Evolutionary conservation across 2,888 invertebrate species (phyloP), one percentile per base, ranked within the genome.

Genomic region (Caenorhabditis japonica): DNA sequence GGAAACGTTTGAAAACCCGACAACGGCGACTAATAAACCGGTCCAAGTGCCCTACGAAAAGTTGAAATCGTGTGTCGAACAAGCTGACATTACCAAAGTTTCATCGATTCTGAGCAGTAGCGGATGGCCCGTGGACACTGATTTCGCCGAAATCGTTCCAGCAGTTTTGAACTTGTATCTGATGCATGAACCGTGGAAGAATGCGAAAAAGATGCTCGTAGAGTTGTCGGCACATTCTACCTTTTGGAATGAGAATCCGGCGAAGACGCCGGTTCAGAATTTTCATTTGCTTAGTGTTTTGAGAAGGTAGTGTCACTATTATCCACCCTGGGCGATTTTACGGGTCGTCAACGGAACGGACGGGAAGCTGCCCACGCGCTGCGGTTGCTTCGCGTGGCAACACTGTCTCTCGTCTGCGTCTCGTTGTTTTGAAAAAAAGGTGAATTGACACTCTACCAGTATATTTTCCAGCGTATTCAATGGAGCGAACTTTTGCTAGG

Each of bases 51-150:
- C 55, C 2, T 74, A 68, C 44, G 76, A 69, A 5, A 68, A 69
- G 19, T 61, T 80, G 25, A 73, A 79, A 41, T 46, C 49, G 10
- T 68, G 69, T 21, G 69, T 82, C 10, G 74, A 62, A 8, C 66
- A 74, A 30, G 62, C 62, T 17, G 82, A 84, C 41, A 70, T 75
- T n/a, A 44, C 75, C 4, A 80, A 74, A 62, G 71, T 77, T 8
- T 55, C 70, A 1, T 64, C 70, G 4, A 64, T 72, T 30, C 33
- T 84, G 25, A 41, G 56, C 15, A 59, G 36, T 36, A 44, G 39
- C 21, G 82, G 82, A 10, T 83, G 81, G 74, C 84, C 84, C 4
- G 21, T 34, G 8, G 77, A 82, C 36, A 80, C 78, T 7, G 49
- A 82, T 53, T 82, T 72, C 46, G 66, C 49, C 3, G 77, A 80